Base-by-base conservation (phyloP, 2,113 vertebrate species). In the Aythya baeri region DNA sequence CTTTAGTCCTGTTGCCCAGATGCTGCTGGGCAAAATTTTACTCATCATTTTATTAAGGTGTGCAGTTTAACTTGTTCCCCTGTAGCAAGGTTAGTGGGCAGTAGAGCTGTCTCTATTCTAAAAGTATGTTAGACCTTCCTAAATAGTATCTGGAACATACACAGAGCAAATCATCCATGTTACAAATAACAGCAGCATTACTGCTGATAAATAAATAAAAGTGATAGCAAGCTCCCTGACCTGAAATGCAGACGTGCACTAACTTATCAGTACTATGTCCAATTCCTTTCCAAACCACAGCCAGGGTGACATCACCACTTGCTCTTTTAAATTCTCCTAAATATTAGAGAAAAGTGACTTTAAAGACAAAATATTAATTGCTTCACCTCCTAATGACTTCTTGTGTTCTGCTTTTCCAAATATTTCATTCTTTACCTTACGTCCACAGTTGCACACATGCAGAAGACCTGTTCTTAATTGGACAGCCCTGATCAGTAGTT, bases 51-150 rank as follows among this genome's bases (percentile, higher is more conserved):
- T 5, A 57, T 46, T 11, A 2, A 13, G 44, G 38, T 9, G 23
- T 8, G 79, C 32, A 4, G 59, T 3, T 5, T 3, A 20, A 7
- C n/a, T 7, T 4, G 32, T 21, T 14, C 25, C 57, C 8, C 14
- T 5, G 52, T 38, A 26, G 62, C 22, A 4, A 22, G 49, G 26
- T 9, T 55, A 16, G 12, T 1, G 55, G 74, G 17, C 27, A 7
- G 17, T 1, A 2, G 1, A 15, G 4, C 66, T 8, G 52, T 0
- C 41, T 13, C 65, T 36, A 3, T 0, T 15, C 54, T 62, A 29
- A 16, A 4, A 8, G 46, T 4, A 16, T 3, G 1, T 50, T 8
- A 86, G 22, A 9, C 13, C 54, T 54, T 36, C 36, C 32, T 29
- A 5, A 3, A 13, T 2, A 41, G 49, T 74, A 43, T 17, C 74